A percentile compares a stretch with the other conserved stretches of the same genome.
phyloP scores from a whole-genome alignment of 2,113 vertebrate species.

The Uropsilus gracilis region DNA sequence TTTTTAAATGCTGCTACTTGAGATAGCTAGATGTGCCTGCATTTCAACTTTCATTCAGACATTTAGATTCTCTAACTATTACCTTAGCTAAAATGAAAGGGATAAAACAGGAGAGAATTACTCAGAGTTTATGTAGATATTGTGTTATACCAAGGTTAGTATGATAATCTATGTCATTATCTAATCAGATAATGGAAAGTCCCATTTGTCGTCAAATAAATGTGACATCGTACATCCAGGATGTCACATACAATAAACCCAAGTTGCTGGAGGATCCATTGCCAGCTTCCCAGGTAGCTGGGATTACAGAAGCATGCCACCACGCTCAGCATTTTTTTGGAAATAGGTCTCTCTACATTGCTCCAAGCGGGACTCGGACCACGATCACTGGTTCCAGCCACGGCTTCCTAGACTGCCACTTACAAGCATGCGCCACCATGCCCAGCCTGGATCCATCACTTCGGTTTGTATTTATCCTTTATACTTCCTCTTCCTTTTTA shows the following conservation, averaged over 20 bases:
- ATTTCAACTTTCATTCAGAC: constrained; percentile 3
- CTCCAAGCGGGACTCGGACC: no score
- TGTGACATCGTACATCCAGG: background rate
- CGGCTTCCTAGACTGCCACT: no score
- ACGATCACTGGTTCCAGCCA: no score
- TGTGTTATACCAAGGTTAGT: background rate
- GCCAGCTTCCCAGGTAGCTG: no score
- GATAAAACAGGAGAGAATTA: background rate
- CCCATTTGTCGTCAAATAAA: background rate
- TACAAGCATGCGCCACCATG: no score
- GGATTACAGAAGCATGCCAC: no score
- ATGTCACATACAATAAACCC: background rate
- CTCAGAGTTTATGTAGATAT: background rate
- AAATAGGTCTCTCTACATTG: no score
- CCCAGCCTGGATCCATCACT: no score
- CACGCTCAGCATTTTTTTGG: no score
- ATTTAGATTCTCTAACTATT: background rate
- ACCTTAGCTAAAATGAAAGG: background rate
- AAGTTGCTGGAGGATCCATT: background rate
- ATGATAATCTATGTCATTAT: background rate
- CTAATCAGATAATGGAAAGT: background rate
- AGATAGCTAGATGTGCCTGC: background rate
- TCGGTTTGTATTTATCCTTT: background rate
- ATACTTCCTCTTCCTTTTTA: background rate
- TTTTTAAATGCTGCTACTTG: background rate